These are phyloP conservation scores for Parasteatoda tepidariorum DNA, from an alignment of 1,140 invertebrate species.

Conservation along the genomic window DNA sequence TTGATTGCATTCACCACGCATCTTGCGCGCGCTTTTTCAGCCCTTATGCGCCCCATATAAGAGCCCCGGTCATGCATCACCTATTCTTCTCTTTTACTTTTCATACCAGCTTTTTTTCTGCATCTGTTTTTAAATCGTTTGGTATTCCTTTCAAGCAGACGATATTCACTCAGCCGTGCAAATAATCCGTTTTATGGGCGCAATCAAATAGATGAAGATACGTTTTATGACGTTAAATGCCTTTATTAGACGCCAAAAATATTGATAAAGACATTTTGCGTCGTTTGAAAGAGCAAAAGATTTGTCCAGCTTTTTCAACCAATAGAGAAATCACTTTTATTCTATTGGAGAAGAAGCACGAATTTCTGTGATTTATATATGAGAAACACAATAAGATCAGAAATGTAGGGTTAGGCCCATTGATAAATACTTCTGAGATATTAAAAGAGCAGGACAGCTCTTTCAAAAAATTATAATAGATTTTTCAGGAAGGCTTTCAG, in stretches of 20 bases:
- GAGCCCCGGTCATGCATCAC: not conserved
- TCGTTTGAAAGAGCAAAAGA: not conserved
- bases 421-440: too few relatives aligned
- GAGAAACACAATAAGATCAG: too few relatives aligned
- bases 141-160: not conserved
- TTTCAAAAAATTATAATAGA: too few relatives aligned
- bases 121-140: not conserved
- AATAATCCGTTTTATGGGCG: not conserved
- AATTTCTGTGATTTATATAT: too few relatives aligned
- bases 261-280: not conserved
- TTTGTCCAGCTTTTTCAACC: not conserved
- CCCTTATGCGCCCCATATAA: not conserved
- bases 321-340: not conserved
- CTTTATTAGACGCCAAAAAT: not conserved
- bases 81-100: not conserved
- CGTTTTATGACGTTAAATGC: not conserved
- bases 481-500: too few relatives aligned
- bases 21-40: not conserved
- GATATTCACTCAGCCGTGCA: not conserved
- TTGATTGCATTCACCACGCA: conserved; percentile 22
- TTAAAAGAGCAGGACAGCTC: too few relatives aligned
- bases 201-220: not conserved
- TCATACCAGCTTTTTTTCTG: not conserved
- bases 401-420: too few relatives aligned
- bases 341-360: too few relatives aligned